These are phyloP conservation scores for Conchocele bisecta DNA, from an alignment of 2,888 invertebrate genomes.

Conservation along the genomic window DNA sequence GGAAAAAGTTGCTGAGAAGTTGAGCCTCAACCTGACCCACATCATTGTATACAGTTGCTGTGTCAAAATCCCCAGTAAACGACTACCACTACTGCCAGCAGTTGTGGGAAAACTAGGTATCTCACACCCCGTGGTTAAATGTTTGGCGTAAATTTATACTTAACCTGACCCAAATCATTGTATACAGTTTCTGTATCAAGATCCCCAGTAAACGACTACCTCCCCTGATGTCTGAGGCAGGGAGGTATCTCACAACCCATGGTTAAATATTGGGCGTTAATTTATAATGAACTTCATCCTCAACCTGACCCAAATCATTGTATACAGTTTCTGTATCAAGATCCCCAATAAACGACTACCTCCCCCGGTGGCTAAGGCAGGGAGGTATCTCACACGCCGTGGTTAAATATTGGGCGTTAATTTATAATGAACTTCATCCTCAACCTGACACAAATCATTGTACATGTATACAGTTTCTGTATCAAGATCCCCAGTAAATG, in stretches of 20 bases:
- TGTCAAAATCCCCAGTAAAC: constrained; percentile 75
- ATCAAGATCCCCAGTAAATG: constrained; percentile 76
- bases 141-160: constrained; percentile 79
- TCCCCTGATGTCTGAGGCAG: too few species aligned
- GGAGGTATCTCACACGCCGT: too few species aligned
- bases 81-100: constrained; percentile 52
- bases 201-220: constrained; percentile 75
- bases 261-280: too few species aligned
- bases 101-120: too few species aligned
- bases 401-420: too few species aligned
- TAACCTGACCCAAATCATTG: constrained; percentile 80
- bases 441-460: constrained; percentile 80
- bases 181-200: constrained; percentile 79
- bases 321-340: constrained; percentile 79
- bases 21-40: constrained; percentile 79
- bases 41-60: constrained; percentile 82
- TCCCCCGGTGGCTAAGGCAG: constrained; percentile 13
- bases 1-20: constrained; percentile 76
- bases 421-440: too few species aligned
- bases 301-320: constrained; percentile 80
- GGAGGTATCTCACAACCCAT: too few species aligned
- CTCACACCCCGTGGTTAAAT: too few species aligned
- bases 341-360: constrained; percentile 75
- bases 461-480: constrained; percentile 81
- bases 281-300: constrained; percentile 78